Percentiles rank a stretch among this genome's conserved stretches.
Evolutionary conservation across 1,140 invertebrate genomes (phyloP).

Genomic region (Aphaenogaster ashmeadi): DNA sequence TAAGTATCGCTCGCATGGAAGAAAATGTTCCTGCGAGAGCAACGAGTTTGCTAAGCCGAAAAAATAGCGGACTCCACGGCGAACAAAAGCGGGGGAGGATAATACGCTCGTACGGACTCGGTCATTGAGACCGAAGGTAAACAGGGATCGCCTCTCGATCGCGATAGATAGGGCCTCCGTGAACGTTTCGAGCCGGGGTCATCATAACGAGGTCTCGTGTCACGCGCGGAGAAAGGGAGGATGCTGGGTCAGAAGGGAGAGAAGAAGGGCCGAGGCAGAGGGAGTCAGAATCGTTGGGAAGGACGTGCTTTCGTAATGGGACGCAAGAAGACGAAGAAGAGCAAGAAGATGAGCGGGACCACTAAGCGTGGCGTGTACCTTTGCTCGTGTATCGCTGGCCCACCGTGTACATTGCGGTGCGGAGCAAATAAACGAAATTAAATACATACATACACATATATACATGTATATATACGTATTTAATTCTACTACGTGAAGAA

Average conservation of each 20-base stretch:
- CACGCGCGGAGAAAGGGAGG: conserved; percentile 58
- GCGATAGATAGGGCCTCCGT: conserved; percentile 71
- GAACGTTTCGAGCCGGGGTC: conserved; percentile 77
- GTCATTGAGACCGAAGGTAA: conserved; percentile 74
- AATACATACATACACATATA: neutral
- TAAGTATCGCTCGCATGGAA: conserved; percentile 16
- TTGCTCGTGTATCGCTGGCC: conserved; percentile 45
- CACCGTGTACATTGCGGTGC: conserved; percentile 4
- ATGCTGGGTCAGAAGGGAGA: neutral
- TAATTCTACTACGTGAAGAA: neutral
- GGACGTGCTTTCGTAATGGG: conserved; percentile 59
- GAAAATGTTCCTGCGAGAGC: conserved; percentile 23
- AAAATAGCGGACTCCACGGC: conserved; percentile 33
- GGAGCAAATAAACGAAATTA: conserved; percentile 24
- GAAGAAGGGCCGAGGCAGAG: neutral
- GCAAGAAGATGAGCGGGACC: conserved; percentile 47
- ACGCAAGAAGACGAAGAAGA: conserved; percentile 44
- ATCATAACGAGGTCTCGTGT: conserved; percentile 81
- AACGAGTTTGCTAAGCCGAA: conserved; percentile 33
- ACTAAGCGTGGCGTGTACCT: conserved; percentile 52
- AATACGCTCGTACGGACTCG: conserved; percentile 67
- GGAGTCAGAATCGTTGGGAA: conserved; percentile 23
- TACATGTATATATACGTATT: neutral
- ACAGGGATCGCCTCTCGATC: conserved; percentile 72
- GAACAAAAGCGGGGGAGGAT: conserved; percentile 48